Evolutionary conservation across 1,140 invertebrate species (phyloP).

Genomic region (Zaprionus taronus): DNA sequence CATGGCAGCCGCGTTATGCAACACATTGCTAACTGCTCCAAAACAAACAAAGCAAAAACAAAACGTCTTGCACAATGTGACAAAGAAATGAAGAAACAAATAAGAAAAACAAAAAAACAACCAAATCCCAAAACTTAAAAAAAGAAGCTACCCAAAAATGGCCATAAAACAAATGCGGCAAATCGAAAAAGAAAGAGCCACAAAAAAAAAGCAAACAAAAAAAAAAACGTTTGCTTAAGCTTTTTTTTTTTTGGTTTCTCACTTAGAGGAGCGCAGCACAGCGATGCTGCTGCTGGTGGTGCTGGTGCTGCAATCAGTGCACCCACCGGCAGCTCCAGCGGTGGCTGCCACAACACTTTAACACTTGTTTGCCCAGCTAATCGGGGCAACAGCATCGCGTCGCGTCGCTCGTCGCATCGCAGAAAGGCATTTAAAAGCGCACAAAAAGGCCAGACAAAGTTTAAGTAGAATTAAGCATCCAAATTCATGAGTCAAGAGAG

Average conservation of each 20-base stretch:
- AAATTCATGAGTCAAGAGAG: slow-evolving; percentile 76
- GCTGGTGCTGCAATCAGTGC: slow-evolving; percentile 57
- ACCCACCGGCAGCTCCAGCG: slow-evolving; percentile 51
- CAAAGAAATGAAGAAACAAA: slow-evolving; percentile 38
- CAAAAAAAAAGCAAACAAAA: slow-evolving; percentile 2
- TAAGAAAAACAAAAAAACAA: slow-evolving; percentile 32
- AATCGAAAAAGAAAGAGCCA: slow-evolving; percentile 31
- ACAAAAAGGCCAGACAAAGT: slow-evolving; percentile 47
- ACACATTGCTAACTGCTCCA: slow-evolving; percentile 20
- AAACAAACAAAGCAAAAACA: slow-evolving; percentile 10
- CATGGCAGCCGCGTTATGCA: slow-evolving; percentile 23
- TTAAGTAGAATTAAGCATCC: slow-evolving; percentile 80
- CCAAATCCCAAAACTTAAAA: slow-evolving; percentile 23
- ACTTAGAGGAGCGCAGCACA: slow-evolving; percentile 66
- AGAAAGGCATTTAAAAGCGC: slow-evolving; percentile 57
- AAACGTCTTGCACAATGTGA: slow-evolving; percentile 67
- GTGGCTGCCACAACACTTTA: slow-evolving; percentile 63
- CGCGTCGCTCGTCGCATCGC: slow-evolving; percentile 5
- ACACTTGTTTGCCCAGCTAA: slow-evolving; percentile 79
- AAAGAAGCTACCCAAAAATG: slow-evolving; percentile 82
- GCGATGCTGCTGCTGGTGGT: background rate
- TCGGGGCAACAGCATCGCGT: slow-evolving; percentile 54
- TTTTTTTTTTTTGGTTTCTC: slow-evolving; percentile 60
- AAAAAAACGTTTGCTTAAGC: slow-evolving; percentile 35
- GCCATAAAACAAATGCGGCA: slow-evolving; percentile 55